Percentiles rank a stretch among this genome's conserved stretches.
These are phyloP conservation scores for Anthonomus grandis DNA, from an alignment of 1,140 invertebrate species.

Conservation along the genomic window DNA sequence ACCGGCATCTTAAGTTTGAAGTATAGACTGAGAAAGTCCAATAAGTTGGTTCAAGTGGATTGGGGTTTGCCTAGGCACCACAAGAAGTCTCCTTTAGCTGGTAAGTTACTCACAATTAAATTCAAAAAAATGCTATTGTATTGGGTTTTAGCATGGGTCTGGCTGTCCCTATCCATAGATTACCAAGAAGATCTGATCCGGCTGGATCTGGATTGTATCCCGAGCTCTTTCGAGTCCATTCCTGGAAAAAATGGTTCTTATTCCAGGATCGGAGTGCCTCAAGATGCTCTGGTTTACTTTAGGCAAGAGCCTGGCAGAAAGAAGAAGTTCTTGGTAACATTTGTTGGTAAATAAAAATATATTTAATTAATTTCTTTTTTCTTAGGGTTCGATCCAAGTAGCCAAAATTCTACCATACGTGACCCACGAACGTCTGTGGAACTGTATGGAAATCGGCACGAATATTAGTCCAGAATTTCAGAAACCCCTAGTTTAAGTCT, in stretches of 20 bases:
- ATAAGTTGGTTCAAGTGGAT: constrained; percentile 44
- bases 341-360: constrained; percentile 3
- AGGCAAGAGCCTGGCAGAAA: constrained; percentile 52
- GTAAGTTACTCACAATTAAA: constrained; percentile 29
- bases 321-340: constrained; percentile 50
- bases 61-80: constrained; percentile 45
- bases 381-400: constrained; percentile 49
- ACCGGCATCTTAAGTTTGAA: constrained; percentile 44
- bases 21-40: constrained; percentile 40
- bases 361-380: constrained; percentile 23
- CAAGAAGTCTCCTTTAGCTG: constrained; percentile 45
- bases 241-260: constrained; percentile 23
- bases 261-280: constrained; percentile 41
- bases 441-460: constrained; percentile 39
- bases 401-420: constrained; percentile 46
- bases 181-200: constrained; percentile 37
- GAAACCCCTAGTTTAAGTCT: constrained; percentile 38
- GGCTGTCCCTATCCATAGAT: constrained; percentile 43
- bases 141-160: constrained; percentile 43
- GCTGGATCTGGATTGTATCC: constrained; percentile 45
- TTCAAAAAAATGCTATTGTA: constrained; percentile 8
- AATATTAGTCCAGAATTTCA: constrained; percentile 33
- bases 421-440: constrained; percentile 41
- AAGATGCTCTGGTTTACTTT: constrained; percentile 51
- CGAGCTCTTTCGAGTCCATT: constrained; percentile 42